Base-by-base conservation (phyloP, 2,888 invertebrate species). In the Drosophila stalkeri region DNA sequence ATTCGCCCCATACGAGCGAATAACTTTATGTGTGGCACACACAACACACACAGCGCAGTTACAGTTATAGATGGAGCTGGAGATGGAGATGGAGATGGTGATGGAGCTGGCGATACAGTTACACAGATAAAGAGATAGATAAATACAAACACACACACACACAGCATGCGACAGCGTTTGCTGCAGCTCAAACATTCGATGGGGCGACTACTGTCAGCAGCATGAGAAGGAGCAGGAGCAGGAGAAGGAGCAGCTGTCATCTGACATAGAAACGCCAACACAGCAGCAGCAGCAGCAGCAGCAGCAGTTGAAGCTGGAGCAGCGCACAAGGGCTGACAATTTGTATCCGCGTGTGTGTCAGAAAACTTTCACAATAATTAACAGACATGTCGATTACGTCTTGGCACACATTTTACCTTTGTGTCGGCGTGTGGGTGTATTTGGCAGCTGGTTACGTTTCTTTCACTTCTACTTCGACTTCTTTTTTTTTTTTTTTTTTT, bases 361-460 rank as follows among this genome's bases (percentile, higher is more conserved):
- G 59, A 84, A 73, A 85, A 85, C 87, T 85, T 85, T 89, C 89
- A 85, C 85, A 86, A 89, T 86, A 86, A 86, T 86, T 86, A 89
- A 86, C 89, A 86, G 89, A 84, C 87, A 84, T 84, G 87, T 86
- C 89, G 85, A 89, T 86, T 86, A 89, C 82, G 78, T 84, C 85
- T 86, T 84, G 63, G 62, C 82, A 78, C 64, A 84, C 78, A 84
- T 78, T 84, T 89, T 82, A 84, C 80, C 85, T 84, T 63, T 72
- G 51, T 62, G 44, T 54, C 37, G 57, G 35, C 54, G 43, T 9
- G 33, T 57, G 27, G 16, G n/a, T 43, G 56, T 44, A 6, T 67
- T 66, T 72, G 75, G 56, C 71, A 80, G 64, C 64, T 75, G 64
- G 33, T 67, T 73, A 31, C 35, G 3, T 51, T 18, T 18, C 18